Conservation (phyloP, 1,140 invertebrate species). For the Monomorium pharaonis region DNA sequence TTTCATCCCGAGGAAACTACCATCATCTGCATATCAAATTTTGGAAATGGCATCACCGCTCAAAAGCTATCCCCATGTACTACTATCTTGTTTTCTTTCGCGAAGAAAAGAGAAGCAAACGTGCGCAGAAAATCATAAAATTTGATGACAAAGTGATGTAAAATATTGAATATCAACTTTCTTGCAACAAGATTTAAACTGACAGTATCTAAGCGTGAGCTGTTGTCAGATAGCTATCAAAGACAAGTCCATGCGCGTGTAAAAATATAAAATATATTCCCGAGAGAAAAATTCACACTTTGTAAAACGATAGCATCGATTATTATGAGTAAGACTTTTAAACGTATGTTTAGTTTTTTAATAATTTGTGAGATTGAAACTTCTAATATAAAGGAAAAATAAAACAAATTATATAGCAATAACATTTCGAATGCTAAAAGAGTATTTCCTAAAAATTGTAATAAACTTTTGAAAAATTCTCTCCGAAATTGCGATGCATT, state of each 20-base stretch:
- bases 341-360: neutral
- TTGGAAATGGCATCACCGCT: neutral
- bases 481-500: neutral
- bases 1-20: neutral
- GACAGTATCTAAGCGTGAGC: too few relatives aligned
- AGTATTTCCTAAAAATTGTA: neutral
- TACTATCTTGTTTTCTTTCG: neutral
- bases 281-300: neutral
- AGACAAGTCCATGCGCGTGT: neutral
- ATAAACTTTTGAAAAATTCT: neutral
- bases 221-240: neutral
- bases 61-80: neutral
- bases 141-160: neutral
- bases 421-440: neutral
- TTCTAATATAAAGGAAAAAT: neutral
- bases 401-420: neutral
- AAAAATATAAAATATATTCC: neutral
- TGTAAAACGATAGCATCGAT: neutral
- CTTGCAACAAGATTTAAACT: neutral
- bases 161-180: slow-evolving; percentile 9
- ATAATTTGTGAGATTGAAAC: neutral
- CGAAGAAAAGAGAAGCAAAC: neutral
- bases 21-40: slow-evolving; percentile 1
- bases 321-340: neutral
- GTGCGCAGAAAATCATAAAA: slow-evolving; percentile 9